Conservation (phyloP, 2,797 vertebrate genomes). For the Masticophis lateralis region DNA sequence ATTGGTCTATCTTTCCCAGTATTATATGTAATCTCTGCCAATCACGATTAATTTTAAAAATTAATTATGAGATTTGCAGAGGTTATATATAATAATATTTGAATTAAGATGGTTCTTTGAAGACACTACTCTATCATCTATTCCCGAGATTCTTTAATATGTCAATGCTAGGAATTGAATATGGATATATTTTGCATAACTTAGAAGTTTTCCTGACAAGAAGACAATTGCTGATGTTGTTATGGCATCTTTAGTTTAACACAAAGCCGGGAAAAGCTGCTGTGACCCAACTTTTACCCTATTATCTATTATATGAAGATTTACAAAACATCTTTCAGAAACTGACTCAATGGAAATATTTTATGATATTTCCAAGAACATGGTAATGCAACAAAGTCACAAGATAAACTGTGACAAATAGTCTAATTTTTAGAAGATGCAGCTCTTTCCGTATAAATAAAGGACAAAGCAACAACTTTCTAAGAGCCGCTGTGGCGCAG, state of each 20-base stretch:
- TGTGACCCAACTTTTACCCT: not conserved
- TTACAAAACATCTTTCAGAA: not conserved
- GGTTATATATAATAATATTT: not conserved
- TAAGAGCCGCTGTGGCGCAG: not conserved
- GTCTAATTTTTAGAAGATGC: not conserved
- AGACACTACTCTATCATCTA: not conserved
- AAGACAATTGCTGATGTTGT: not conserved
- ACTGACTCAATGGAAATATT: slow-evolving; percentile 13
- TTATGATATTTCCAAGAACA: slow-evolving; percentile 3
- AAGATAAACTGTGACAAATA: not conserved
- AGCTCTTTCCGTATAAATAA: not conserved
- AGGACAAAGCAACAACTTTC: not conserved
- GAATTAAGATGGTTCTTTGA: not conserved
- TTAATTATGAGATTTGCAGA: not conserved
- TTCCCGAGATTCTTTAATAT: not conserved
- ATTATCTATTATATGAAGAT: not conserved
- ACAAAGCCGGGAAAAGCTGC: not conserved
- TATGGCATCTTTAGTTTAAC: not conserved
- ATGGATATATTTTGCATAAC: not conserved
- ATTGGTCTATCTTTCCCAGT: not conserved
- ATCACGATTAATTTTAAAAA: not conserved
- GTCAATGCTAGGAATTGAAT: not conserved
- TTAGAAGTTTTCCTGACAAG: not conserved
- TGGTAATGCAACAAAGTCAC: too few species aligned
- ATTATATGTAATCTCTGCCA: too few species aligned